Evolutionary conservation across 2,797 vertebrate species (phyloP), one percentile per base, ranked within the genome.

Genomic region (Serranus cabrilla): DNA sequence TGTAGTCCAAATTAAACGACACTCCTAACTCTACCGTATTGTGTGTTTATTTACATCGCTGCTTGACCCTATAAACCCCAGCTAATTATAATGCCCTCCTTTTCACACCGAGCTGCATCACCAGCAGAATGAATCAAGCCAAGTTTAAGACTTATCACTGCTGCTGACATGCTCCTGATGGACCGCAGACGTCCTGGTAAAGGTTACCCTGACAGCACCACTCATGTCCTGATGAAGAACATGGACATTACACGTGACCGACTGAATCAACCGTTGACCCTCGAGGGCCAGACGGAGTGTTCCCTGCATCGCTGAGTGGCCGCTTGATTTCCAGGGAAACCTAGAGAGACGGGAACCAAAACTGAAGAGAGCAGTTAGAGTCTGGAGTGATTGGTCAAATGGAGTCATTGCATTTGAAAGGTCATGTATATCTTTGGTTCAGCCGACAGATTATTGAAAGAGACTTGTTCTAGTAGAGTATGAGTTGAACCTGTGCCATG

Each of bases 311-410:
- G 20, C 20, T 14, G 63, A 89, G 88, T 64, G 71, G 73, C 61
- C 86, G 74, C 85, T 90, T 85, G 46, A 89, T 81, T 88, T 91
- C 89, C 82, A 81, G 73, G 82, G 71, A 92, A 81, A 65, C 47
- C 64, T 47, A 9, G 37, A 49, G 50, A 65, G 46, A 46, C 4
- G 12, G 54, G 10, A 74, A 47, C 31, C 18, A 45, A 51, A 42
- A 18, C 63, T 67, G 31, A 52, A 68, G 51, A 27, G 11, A 55
- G 31, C 8, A 34, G 34, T 49, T 23, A 31, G 7, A 68, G 20
- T 20, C 16, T 27, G 42, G 39, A 43, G 50, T 69, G 43, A 25
- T 23, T 51, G 58, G 23, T 55, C 7, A 0, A 42, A 31, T 42
- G 40, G 63, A 27, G 45, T 75, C 60, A 40, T 42, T 14, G 20